Evolutionary conservation across 2,797 vertebrate species (phyloP).

Genomic region (Lagorchestes hirsutus): DNA sequence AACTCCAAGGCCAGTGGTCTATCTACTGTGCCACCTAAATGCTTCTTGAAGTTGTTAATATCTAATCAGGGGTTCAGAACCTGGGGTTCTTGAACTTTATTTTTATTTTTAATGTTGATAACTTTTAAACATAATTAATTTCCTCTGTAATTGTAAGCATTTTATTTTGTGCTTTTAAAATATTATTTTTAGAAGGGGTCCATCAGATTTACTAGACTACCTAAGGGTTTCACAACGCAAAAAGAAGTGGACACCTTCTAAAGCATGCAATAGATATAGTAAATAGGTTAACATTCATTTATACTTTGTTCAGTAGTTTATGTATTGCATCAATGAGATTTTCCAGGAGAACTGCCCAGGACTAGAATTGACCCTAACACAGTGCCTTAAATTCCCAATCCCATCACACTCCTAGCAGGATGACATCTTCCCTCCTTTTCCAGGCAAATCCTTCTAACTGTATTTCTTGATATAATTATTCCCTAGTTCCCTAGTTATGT

Average conservation of each 20-base stretch:
- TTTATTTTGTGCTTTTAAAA: background rate
- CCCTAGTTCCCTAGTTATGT: background rate
- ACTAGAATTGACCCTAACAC: background rate
- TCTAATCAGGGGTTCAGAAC: background rate
- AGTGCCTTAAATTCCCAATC: background rate
- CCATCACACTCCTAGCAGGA: background rate
- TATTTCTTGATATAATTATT: background rate
- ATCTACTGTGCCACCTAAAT: background rate
- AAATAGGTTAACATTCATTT: background rate
- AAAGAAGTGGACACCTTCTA: background rate
- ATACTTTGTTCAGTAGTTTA: background rate
- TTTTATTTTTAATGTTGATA: background rate
- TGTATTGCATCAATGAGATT: background rate
- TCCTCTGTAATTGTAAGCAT: background rate
- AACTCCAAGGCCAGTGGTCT: background rate
- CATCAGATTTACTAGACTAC: background rate
- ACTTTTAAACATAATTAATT: background rate
- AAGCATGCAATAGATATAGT: background rate
- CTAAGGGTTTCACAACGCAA: background rate
- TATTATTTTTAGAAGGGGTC: background rate
- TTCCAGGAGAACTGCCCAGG: background rate
- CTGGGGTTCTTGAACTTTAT: background rate
- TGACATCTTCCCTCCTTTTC: background rate
- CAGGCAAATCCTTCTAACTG: background rate
- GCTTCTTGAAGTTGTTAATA: background rate